These are phyloP conservation scores for Nothoprocta pentlandii DNA, from an alignment of 2,113 vertebrate genomes.

Conservation along the genomic window DNA sequence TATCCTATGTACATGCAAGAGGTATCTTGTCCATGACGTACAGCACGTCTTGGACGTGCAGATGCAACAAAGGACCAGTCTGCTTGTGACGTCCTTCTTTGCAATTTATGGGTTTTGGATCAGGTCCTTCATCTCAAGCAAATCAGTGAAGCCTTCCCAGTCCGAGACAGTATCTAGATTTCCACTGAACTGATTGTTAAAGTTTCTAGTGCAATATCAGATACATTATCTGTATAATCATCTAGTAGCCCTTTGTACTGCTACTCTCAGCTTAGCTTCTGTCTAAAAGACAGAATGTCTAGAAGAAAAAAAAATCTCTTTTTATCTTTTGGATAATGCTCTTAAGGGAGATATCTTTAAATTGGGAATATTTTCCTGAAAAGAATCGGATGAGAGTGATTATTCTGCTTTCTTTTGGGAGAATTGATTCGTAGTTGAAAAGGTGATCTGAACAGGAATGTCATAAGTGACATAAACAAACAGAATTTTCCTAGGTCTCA, in stretches of 20 bases:
- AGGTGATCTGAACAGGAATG: neutral
- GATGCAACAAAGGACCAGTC: neutral
- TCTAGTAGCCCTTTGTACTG: neutral
- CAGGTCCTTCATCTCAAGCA: neutral
- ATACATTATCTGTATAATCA: neutral
- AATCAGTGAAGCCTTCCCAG: neutral
- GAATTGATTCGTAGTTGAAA: neutral
- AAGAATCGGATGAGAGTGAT: neutral
- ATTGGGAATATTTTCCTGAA: neutral
- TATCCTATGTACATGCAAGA: fast-evolving
- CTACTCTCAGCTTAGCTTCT: neutral
- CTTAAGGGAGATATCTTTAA: neutral
- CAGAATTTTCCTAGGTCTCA: neutral
- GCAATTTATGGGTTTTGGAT: neutral
- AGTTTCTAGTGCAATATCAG: neutral
- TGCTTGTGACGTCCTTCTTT: neutral
- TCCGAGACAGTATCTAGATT: neutral
- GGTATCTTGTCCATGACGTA: neutral
- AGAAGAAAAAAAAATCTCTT: neutral
- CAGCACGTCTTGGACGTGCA: neutral
- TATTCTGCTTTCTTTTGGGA: neutral
- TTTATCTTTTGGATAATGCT: neutral
- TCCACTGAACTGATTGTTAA: neutral
- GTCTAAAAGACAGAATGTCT: neutral
- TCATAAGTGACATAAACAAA: neutral